Percentiles rank a stretch among this genome's conserved stretches.
Evolutionary conservation across 2,113 vertebrate species (phyloP).

Genomic region (Zingel zingel): DNA sequence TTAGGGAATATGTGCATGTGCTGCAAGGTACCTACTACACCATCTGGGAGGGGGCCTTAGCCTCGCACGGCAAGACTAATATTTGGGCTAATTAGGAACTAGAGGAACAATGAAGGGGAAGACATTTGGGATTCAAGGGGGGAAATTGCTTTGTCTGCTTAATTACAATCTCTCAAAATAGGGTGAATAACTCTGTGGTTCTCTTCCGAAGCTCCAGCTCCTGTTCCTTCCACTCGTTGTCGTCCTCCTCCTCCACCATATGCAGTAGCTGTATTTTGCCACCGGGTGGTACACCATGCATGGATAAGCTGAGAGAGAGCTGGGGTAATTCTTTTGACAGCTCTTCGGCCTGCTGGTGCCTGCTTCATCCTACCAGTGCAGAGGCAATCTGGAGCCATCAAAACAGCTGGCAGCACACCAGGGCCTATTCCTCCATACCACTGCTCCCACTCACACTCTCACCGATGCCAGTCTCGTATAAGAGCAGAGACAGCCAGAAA

Average conservation of each 20-base stretch:
- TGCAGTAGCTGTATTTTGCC: constrained; percentile 90
- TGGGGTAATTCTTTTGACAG: constrained; percentile 82
- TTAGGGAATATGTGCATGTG: constrained; percentile 70
- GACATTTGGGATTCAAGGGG: constrained; percentile 74
- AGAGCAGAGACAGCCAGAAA: constrained; percentile 46
- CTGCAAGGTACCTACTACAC: constrained; percentile 59
- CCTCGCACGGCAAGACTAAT: constrained; percentile 73
- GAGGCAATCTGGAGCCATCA: constrained; percentile 84
- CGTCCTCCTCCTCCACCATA: constrained; percentile 68
- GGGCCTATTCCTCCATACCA: constrained; percentile 60
- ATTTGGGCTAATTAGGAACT: constrained; percentile 82
- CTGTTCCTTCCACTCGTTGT: constrained; percentile 45
- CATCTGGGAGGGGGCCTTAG: constrained; percentile 78
- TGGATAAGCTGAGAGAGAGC: constrained; percentile 86
- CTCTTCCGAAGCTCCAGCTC: constrained; percentile 64
- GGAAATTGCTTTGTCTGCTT: constrained; percentile 81
- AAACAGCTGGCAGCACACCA: constrained; percentile 80
- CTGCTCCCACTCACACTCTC: constrained; percentile 66
- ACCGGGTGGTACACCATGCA: constrained; percentile 92
- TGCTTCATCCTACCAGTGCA: constrained; percentile 79
- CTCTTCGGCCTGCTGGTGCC: constrained; percentile 79
- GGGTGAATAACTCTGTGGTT: constrained; percentile 65
- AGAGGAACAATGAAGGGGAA: constrained; percentile 77
- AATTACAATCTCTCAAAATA: constrained; percentile 81
- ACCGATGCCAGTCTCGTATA: constrained; percentile 52